A percentile compares a stretch with the other conserved stretches of the same genome.
phyloP scores from a whole-genome alignment of 2,888 invertebrate genomes.

The Sesia bembeciformis region DNA sequence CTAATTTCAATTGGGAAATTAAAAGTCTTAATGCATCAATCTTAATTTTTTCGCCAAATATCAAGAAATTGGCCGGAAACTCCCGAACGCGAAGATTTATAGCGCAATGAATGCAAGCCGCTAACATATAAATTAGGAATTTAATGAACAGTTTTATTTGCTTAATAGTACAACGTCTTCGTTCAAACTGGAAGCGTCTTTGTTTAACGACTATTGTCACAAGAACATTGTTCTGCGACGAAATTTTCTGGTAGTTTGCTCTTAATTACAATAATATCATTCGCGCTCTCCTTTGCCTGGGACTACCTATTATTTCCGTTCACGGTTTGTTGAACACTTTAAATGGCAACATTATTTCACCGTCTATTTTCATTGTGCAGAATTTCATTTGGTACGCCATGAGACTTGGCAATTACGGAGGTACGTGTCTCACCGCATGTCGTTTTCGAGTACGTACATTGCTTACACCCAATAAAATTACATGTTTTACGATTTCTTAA shows the following conservation, averaged over 20 bases:
- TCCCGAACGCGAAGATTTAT: constrained; percentile 32
- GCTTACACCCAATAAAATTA: constrained; percentile 25
- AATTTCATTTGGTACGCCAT: constrained; percentile 31
- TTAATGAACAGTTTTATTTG: constrained; percentile 36
- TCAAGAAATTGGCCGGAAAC: constrained; percentile 19
- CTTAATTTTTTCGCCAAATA: constrained; percentile 9
- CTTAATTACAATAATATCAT: constrained; percentile 55
- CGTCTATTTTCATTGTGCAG: constrained; percentile 41
- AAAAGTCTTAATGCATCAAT: constrained; percentile 8
- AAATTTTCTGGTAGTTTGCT: constrained; percentile 49
- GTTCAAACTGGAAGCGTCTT: constrained; percentile 20
- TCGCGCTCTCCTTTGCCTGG: constrained; percentile 27
- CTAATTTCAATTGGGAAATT: background rate
- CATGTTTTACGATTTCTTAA: constrained; percentile 32
- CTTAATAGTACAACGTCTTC: constrained; percentile 21
- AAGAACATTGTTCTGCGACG: constrained; percentile 41
- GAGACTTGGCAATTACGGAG: constrained; percentile 11
- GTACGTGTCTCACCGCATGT: constrained; percentile 20
- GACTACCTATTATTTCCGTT: constrained; percentile 44
- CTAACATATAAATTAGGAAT: constrained; percentile 39
- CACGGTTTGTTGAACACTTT: constrained; percentile 50
- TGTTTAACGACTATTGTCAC: constrained; percentile 33
- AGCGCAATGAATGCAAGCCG: constrained; percentile 34
- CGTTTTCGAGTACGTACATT: constrained; percentile 19
- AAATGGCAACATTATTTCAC: constrained; percentile 45